Percentiles rank a stretch among this genome's conserved stretches.
Evolutionary conservation across 2,888 invertebrate genomes (phyloP).

Genomic region (Andrena flavipes): DNA sequence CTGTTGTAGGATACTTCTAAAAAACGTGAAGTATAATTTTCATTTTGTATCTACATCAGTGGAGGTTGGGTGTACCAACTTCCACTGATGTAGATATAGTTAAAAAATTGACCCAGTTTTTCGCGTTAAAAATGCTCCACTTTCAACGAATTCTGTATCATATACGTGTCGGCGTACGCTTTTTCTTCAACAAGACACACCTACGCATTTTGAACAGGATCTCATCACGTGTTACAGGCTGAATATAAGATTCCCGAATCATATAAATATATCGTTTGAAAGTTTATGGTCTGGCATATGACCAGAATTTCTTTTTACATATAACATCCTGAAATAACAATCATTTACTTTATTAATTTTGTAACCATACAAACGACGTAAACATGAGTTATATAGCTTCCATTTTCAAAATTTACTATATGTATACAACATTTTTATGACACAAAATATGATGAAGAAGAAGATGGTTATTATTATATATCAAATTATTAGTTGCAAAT

Average conservation of each 20-base stretch:
- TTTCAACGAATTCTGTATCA: neutral
- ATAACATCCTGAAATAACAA: no score
- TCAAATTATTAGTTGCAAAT: no score
- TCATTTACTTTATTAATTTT: neutral
- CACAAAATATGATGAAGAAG: no score
- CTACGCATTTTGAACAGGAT: constrained; percentile 82
- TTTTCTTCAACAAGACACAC: constrained; percentile 66
- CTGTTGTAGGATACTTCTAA: no score
- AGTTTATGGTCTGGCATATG: no score
- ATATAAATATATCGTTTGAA: constrained; percentile 43
- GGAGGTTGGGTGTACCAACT: no score
- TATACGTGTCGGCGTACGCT: constrained; percentile 1
- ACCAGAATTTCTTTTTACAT: neutral
- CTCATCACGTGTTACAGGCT: constrained; percentile 77
- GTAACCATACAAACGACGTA: neutral
- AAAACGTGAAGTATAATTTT: no score
- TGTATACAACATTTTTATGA: no score
- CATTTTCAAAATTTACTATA: neutral
- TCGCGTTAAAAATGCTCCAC: neutral
- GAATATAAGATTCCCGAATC: constrained; percentile 65
- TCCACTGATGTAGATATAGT: neutral
- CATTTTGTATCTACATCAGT: no score
- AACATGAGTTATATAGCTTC: neutral
- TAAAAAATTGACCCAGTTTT: neutral
- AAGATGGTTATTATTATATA: no score